phyloP scores from a whole-genome alignment of 2,888 invertebrate genomes.

The Metalampra italica region DNA sequence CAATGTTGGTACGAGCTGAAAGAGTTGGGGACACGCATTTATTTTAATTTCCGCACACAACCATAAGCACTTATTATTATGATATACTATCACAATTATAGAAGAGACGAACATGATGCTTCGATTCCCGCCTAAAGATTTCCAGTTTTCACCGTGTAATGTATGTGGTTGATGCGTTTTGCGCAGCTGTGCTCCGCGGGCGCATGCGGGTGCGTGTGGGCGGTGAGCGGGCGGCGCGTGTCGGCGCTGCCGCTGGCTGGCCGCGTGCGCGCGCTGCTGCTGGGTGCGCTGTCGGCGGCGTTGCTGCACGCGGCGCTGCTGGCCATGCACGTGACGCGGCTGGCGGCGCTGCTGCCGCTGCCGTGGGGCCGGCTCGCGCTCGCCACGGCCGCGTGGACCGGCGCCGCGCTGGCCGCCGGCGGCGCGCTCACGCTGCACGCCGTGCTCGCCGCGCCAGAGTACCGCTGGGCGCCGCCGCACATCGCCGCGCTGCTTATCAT shows the following conservation, averaged over 20 bases:
- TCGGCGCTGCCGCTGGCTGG: constrained; percentile 28
- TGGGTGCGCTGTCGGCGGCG: constrained; percentile 55
- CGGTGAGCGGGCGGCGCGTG: constrained; percentile 16
- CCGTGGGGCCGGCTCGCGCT: constrained; percentile 40
- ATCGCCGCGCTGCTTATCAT: constrained; percentile 29
- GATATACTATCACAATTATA: too few relatives aligned
- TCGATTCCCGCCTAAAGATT: too few relatives aligned
- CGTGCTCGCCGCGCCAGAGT: constrained; percentile 35
- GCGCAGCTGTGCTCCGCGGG: constrained; percentile 23
- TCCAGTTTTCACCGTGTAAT: too few relatives aligned
- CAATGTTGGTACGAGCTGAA: too few relatives aligned
- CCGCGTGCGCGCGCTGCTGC: constrained; percentile 54
- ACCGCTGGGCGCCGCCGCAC: constrained; percentile 28
- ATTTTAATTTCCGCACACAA: too few relatives aligned
- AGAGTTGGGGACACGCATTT: too few relatives aligned
- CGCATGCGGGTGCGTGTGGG: constrained; percentile 12
- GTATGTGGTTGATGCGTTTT: too few relatives aligned
- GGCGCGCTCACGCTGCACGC: constrained; percentile 44
- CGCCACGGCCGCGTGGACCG: background rate
- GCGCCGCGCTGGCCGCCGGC: constrained; percentile 25
- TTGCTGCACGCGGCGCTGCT: constrained; percentile 59
- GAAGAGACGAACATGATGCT: too few relatives aligned
- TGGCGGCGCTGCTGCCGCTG: constrained; percentile 60
- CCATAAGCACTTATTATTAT: too few relatives aligned
- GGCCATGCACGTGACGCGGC: constrained; percentile 53